Evolutionary conservation across 2,113 vertebrate genomes (phyloP), one percentile per base, ranked within the genome.

Genomic region (Oophaga pumilio): DNA sequence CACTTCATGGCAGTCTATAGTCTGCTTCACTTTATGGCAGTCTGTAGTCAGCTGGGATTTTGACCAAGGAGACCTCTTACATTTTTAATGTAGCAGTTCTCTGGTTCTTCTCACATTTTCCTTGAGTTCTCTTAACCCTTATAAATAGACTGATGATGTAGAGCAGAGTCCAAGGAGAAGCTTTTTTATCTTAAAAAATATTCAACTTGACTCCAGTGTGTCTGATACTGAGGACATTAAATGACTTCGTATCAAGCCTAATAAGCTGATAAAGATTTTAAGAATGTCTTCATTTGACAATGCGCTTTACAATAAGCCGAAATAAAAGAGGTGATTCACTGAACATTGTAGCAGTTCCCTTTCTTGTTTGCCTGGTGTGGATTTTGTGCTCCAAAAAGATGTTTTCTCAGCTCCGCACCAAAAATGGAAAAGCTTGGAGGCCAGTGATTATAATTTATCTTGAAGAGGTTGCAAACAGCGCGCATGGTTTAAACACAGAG

Each of bases 351-450:
- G 59, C 73, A 77, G 60, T 56, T 74, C 49, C 8, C 20, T 68
- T 77, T 88, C 87, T 84, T 84, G 26, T 88, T 68, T 74, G 8
- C 17, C 68, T 64, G 81, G 87, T 77, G 73, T 59, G 62, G 26
- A 60, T 88, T 83, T 84, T 83, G n/a, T 77, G 59, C 73, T 57
- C 24, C 49, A 88, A 84, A 87, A 88, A 88, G 60, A 89, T 66
- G 71, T 81, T 91, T 92, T 91, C 89, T 87, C 89, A 89, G 76
- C 71, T 52, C 17, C 59, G 89, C 89, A 91, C 88, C 87, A 89
- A 92, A 94, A 89, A 93, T 89, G 89, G 91, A 89, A 91, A 88
- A 85, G 74, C 88, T 90, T 33, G 81, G 57, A 82, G 87, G 88
- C 90, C 87, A 87, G 80, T 88, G 89, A 90, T 90, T 89, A 84